These are phyloP conservation scores for Hyperoplus immaculatus DNA, from an alignment of 2,797 vertebrate genomes.

Conservation along the genomic window DNA sequence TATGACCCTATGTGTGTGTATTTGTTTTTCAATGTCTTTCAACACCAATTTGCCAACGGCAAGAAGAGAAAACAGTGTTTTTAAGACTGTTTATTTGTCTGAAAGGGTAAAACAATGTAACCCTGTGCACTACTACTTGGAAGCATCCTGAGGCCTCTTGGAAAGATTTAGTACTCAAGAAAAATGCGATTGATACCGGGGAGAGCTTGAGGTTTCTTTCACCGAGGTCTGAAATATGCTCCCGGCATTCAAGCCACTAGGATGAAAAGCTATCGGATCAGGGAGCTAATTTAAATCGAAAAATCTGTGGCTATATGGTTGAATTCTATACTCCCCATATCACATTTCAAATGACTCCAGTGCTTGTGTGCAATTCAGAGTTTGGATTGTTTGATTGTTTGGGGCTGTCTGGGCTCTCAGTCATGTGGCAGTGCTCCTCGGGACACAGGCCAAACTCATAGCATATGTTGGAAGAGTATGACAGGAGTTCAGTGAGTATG, in stretches of 20 bases:
- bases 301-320: constrained; percentile 69
- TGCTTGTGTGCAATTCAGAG: constrained; percentile 65
- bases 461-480: constrained; percentile 84
- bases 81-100: constrained; percentile 73
- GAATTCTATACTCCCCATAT: constrained; percentile 72
- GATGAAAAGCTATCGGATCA: constrained; percentile 66
- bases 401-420: constrained; percentile 77
- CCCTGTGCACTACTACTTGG: constrained; percentile 74
- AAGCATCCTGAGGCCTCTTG: constrained; percentile 72
- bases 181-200: constrained; percentile 70
- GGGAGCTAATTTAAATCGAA: constrained; percentile 68
- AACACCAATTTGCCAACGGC: constrained; percentile 59
- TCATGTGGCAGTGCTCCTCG: constrained; percentile 79
- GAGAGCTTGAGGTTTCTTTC: constrained; percentile 72
- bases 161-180: constrained; percentile 71
- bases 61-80: constrained; percentile 59
- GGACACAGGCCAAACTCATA: constrained; percentile 82
- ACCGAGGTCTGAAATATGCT: constrained; percentile 70
- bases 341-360: constrained; percentile 75
- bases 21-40: constrained; percentile 38
- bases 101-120: constrained; percentile 80
- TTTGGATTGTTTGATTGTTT: constrained; percentile 80
- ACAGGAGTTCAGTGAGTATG: constrained; percentile 80
- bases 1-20: constrained; percentile 23
- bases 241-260: constrained; percentile 51